Base-by-base conservation (phyloP, 1,140 invertebrate species). In the Sinella curviseta region DNA sequence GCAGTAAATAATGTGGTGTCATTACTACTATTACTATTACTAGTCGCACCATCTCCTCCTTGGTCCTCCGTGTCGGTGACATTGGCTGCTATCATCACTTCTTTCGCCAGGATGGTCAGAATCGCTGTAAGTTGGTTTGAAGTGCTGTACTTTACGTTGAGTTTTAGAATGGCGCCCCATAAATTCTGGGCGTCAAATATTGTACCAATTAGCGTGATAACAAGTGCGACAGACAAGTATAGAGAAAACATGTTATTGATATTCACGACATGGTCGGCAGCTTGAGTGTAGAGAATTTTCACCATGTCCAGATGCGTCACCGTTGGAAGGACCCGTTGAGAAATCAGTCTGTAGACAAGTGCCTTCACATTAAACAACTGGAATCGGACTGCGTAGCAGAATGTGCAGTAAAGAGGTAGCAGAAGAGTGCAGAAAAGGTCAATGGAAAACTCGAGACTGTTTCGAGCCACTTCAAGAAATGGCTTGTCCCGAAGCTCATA, bases 371-470 rank as follows among this genome's bases (percentile, higher is more conserved):
- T 17, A 26, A 74, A 39, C 16, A 78, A 65, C 36, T 78, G 33
- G 54, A 65, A 77, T 0, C 20, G 20, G 31, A 77, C 30, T 4
- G 60, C 77, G 48, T 65, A 79, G 20, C 77, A 81, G n/a, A 82
- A 78, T 35, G 79, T 74, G 1, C 77, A 60, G 39, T 82, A 82
- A 1, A 79, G n/a, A 0, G 81, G 78, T 0, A 82, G 70, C 1
- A 80, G 34, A 24, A 80, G 36, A n/a, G 39, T 54, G 30, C 67
- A 77, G 30, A 70, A 70, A 70, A 70, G 4, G 31, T 70, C 65
- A 16, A 70, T 8, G 2, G 65, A 70, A 70, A 70, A 70, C 24
- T 60, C 57, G 1, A 33, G 12, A 33, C 26, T 14, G 65, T 70
- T 30, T 2, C 31, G 1, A 31, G 26, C 8, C 8, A 4, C 1